A percentile compares a stretch with the other conserved stretches of the same genome.
These are phyloP conservation scores for Oophaga sylvatica DNA, from an alignment of 2,797 vertebrate genomes.

Conservation along the genomic window DNA sequence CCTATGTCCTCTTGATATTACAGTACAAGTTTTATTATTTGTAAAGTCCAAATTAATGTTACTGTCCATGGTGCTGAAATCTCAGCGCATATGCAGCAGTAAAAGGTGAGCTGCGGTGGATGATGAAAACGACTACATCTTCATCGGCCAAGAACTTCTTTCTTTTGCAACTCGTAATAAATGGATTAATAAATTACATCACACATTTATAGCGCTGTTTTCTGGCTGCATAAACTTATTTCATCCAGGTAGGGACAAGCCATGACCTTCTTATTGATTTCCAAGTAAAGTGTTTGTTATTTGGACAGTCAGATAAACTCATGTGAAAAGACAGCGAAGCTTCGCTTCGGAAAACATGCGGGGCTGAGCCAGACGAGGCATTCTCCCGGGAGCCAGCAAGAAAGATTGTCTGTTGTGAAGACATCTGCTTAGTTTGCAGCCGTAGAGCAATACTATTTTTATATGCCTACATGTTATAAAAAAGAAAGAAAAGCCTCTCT, in stretches of 20 bases:
- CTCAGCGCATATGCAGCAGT: not conserved
- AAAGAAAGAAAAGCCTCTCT: not conserved
- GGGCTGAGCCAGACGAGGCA: slow-evolving; percentile 38
- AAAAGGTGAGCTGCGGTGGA: not conserved
- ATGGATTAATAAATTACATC: slow-evolving; percentile 16
- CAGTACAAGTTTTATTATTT: not conserved
- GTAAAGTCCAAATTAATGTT: not conserved
- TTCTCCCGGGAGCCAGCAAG: slow-evolving; percentile 44
- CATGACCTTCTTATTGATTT: slow-evolving; percentile 27
- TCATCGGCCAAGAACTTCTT: not conserved
- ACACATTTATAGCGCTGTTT: slow-evolving; percentile 16
- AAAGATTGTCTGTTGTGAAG: slow-evolving; percentile 54
- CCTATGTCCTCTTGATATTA: not conserved
- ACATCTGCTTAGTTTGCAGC: slow-evolving; percentile 56
- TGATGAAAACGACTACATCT: not conserved
- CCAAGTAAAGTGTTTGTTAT: slow-evolving; percentile 41
- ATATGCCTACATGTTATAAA: slow-evolving; percentile 35
- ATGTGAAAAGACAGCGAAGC: slow-evolving; percentile 45
- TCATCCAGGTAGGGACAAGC: slow-evolving; percentile 22
- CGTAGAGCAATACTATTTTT: slow-evolving; percentile 45
- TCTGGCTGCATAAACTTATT: not conserved
- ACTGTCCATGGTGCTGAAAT: slow-evolving; percentile 9
- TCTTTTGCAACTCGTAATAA: slow-evolving; percentile 6
- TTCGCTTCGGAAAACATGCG: slow-evolving; percentile 21
- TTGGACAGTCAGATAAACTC: slow-evolving; percentile 46